phyloP scores from a whole-genome alignment of 2,888 invertebrate species.

The Melipona beecheii region DNA sequence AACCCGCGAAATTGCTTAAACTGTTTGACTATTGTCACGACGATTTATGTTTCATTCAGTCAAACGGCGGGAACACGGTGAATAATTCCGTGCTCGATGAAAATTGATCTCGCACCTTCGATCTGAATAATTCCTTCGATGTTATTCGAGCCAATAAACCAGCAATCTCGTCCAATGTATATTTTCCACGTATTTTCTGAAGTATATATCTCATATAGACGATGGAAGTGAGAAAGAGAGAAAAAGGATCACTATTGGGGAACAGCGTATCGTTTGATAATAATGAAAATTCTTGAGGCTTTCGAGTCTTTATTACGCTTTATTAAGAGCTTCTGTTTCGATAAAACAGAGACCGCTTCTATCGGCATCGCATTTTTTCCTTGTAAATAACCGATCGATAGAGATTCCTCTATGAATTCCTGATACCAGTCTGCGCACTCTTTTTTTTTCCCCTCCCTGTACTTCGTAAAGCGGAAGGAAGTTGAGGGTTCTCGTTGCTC shows the following conservation, averaged over 20 bases:
- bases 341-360: slow-evolving; percentile 38
- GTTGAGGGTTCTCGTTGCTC: not conserved
- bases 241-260: not conserved
- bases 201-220: not conserved
- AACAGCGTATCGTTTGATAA: not conserved
- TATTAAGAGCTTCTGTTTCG: slow-evolving; percentile 50
- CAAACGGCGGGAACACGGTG: not conserved
- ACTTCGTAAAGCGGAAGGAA: slow-evolving; percentile 26
- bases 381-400: slow-evolving; percentile 49
- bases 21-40: not conserved
- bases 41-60: not conserved
- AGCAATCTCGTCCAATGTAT: too few species aligned
- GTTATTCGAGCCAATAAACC: not conserved
- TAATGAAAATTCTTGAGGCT: slow-evolving; percentile 52
- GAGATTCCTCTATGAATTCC: slow-evolving; percentile 48
- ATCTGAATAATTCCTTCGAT: not conserved
- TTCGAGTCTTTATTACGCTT: slow-evolving; percentile 26
- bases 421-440: slow-evolving; percentile 6
- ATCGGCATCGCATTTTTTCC: slow-evolving; percentile 21
- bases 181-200: not conserved
- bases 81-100: not conserved
- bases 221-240: not conserved
- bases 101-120: not conserved
- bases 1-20: not conserved
- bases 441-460: not conserved